Evolutionary conservation across 2,888 invertebrate species (phyloP), one percentile per base, ranked within the genome.

Genomic region (Peribatodes rhomboidaria): DNA sequence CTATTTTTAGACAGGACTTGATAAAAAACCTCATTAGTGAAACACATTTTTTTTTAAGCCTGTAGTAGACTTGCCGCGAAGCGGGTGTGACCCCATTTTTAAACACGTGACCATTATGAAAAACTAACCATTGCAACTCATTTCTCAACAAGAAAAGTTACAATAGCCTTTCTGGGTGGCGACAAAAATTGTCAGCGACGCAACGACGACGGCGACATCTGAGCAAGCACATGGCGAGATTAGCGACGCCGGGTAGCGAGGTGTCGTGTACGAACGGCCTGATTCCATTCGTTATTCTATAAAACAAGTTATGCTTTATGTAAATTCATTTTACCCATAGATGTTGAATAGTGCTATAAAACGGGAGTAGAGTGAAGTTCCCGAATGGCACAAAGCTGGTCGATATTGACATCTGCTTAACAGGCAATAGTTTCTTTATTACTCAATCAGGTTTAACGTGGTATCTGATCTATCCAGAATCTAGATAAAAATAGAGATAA

Each of bases 281-380:
- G 83, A 85, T 90, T 89, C 81, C 90, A 90, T 91, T 90, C 87
- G 88, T 80, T 75, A 77, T 78, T 83, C 85, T 80, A 89, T 90
- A 91, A 90, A 88, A 78, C 62, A 52, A 57, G 60, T 57, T 67
- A 88, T 84, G 82, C 83, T 86, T 71, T 72, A 90, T 90, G 90
- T 86, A 89, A 91, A 89, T 68, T 61, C 20, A 68, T 65, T 68
- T 64, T 57, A 61, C 11, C 35, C 18, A 37, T 16, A 31, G 16
- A 31, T 31, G 14, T 41, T 8, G 42, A 42, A 54, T 33, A 16
- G 41, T 42, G 37, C 47, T 27, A 10, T 44, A 44, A 18, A 49
- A 31, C 20, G 4, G 31, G 16, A 16, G 14, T 49, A 11, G 20
- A 44, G 18, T n/a, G n/a, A 7, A 27, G 27, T 27, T 47, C 14